Percentiles rank a stretch among this genome's conserved stretches.
Conservation (phyloP, 2,888 invertebrate genomes). For the Trachelus troglodyta region DNA sequence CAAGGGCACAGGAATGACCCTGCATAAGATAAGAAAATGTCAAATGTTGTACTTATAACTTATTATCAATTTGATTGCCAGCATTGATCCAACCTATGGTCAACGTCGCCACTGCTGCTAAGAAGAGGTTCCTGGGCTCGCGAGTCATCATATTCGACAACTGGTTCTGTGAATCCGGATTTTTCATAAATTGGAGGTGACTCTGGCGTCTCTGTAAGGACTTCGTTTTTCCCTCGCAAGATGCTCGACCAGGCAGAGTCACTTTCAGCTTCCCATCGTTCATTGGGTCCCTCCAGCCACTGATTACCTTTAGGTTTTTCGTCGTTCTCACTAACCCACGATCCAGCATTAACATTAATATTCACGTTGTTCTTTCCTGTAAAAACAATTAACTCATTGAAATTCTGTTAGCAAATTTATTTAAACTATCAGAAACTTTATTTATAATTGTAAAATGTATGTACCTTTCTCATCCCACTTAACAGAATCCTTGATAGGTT, state of each 20-base stretch:
- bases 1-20: slow-evolving; percentile 59
- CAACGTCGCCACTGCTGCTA: slow-evolving; percentile 60
- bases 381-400: slow-evolving; percentile 1
- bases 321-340: slow-evolving; percentile 53
- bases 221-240: slow-evolving; percentile 43
- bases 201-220: slow-evolving; percentile 71
- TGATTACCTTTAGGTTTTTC: slow-evolving; percentile 45
- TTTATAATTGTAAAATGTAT: background rate
- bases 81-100: slow-evolving; percentile 52
- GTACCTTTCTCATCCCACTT: slow-evolving; percentile 62
- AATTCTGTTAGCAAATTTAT: background rate
- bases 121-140: slow-evolving; percentile 59
- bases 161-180: slow-evolving; percentile 69
- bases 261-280: slow-evolving; percentile 57
- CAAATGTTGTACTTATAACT: background rate
- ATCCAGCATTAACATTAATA: slow-evolving; percentile 26
- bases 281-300: slow-evolving; percentile 58
- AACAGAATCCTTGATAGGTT: slow-evolving; percentile 50
- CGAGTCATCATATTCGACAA: slow-evolving; percentile 73
- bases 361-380: slow-evolving; percentile 56
- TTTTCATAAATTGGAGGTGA: slow-evolving; percentile 77
- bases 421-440: background rate
- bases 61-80: background rate
- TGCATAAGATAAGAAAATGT: slow-evolving; percentile 18
- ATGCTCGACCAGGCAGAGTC: slow-evolving; percentile 52